Base-by-base conservation (phyloP, 2,888 invertebrate genomes). In the Athripsodes cinereus region DNA sequence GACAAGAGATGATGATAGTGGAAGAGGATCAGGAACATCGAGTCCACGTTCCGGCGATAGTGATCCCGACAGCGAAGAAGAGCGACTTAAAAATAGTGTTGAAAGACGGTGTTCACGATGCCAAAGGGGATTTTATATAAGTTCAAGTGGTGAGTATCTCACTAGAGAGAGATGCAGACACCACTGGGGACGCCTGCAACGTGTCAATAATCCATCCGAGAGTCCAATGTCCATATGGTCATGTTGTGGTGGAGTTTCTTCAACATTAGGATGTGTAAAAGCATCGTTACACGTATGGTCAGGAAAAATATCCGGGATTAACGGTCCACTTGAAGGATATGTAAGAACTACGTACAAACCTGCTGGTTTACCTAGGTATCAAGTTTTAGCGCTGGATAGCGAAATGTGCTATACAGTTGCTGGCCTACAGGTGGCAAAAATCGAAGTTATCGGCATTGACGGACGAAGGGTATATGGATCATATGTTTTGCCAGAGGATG, bases 341-440 rank as follows among this genome's bases (percentile, higher is more conserved):
- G 83, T 85, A 0, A 74, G 80, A 52, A 87, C 88, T 1, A 71
- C 75, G 57, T 74, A 74, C 49, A 72, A 75, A 51, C 75, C 79
- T 6, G 81, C 83, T 57, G 71, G 74, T 60, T 70, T 74, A 60
- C 72, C 71, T 58, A 75, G 76, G 0, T 52, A 58, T 1, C 53
- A 44, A 26, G 84, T 91, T 1, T 95, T 87, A 72, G 91, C 93
- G 1, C 71, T 98, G 21, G 99, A 99, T 74, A 96, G 97, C 71
- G 98, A 99, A 76, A 98, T 97, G 97, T 92, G 92, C 66, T 96
- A 89, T 71, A 96, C 96, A 2, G 86, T 86, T 0, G 78, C 80
- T 19, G 97, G 97, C 1, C 75, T 91, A 51, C 96, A 97, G 72
- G 74, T 96, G 55, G 89, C 92, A 19, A 87, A 93, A 71, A 85